These are phyloP conservation scores for Chlorodrepanis virens DNA, from an alignment of 2,113 vertebrate species.

Conservation along the genomic window DNA sequence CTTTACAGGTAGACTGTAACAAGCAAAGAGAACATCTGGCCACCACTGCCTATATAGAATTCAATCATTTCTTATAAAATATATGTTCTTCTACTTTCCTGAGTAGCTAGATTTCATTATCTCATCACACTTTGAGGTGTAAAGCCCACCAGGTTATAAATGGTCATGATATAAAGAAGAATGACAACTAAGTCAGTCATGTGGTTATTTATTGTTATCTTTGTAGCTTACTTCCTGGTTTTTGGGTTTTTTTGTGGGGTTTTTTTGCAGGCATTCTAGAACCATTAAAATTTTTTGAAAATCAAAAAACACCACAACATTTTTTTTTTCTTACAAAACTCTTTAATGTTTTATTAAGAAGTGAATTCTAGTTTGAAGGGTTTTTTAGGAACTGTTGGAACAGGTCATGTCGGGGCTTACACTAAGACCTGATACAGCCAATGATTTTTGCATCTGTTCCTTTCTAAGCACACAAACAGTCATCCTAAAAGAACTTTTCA, in stretches of 20 bases:
- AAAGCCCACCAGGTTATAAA: background rate
- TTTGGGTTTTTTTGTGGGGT: background rate
- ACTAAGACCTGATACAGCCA: background rate
- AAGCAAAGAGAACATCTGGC: background rate
- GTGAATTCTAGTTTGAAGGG: background rate
- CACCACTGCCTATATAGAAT: background rate
- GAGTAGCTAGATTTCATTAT: background rate
- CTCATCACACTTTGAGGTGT: background rate
- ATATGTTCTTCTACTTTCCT: background rate
- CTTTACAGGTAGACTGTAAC: background rate
- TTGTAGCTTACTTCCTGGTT: background rate
- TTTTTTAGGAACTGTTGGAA: background rate
- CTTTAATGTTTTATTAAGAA: background rate
- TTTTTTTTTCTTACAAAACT: background rate
- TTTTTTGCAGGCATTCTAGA: background rate
- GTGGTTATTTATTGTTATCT: background rate
- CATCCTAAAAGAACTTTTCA: background rate
- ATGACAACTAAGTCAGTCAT: no score
- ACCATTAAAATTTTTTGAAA: background rate
- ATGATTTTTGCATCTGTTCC: background rate
- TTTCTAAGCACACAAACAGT: background rate
- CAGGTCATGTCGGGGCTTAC: fast-evolving
- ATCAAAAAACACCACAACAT: background rate
- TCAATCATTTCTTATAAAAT: background rate
- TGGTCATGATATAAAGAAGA: background rate